A percentile compares a stretch with the other conserved stretches of the same genome.
Evolutionary conservation across 2,888 invertebrate species (phyloP).

Genomic region (Xestia c-nigrum): DNA sequence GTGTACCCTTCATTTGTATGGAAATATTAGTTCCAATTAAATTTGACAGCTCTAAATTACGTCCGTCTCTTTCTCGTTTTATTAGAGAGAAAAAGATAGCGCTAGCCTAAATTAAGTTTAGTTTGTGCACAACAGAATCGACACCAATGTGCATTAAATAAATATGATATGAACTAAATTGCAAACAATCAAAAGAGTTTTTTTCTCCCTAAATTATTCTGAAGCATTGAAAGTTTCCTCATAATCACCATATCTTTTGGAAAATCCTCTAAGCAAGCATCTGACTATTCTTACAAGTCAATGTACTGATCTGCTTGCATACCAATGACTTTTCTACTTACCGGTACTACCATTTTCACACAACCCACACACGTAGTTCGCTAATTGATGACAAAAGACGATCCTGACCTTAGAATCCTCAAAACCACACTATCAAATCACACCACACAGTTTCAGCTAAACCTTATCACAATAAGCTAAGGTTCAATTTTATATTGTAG

Average conservation of each 20-base stretch:
- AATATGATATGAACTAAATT: neutral
- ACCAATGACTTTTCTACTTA: conserved; percentile 27
- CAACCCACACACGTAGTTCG: conserved; percentile 70
- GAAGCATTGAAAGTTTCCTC: neutral
- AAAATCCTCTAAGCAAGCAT: neutral
- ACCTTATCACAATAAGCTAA: conserved; percentile 53
- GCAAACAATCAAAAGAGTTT: neutral
- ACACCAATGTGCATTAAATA: too few species aligned
- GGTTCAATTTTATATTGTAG: conserved; percentile 47
- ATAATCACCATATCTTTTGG: neutral
- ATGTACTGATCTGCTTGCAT: neutral
- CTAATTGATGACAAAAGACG: conserved; percentile 78
- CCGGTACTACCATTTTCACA: conserved; percentile 68
- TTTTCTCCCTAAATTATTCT: conserved; percentile 1
- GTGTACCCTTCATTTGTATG: too few species aligned
- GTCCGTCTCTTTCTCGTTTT: too few species aligned
- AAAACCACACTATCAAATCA: conserved; percentile 37
- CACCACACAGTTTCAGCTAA: neutral
- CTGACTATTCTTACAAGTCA: neutral
- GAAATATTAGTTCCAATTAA: too few species aligned
- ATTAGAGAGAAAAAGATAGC: too few species aligned
- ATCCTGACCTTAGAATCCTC: conserved; percentile 76
- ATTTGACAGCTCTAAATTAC: too few species aligned
- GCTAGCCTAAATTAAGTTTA: too few species aligned
- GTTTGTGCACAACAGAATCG: too few species aligned